Evolutionary conservation across 2,888 invertebrate species (phyloP), one percentile per base, ranked within the genome.

Genomic region (Zeuzera pyrina): DNA sequence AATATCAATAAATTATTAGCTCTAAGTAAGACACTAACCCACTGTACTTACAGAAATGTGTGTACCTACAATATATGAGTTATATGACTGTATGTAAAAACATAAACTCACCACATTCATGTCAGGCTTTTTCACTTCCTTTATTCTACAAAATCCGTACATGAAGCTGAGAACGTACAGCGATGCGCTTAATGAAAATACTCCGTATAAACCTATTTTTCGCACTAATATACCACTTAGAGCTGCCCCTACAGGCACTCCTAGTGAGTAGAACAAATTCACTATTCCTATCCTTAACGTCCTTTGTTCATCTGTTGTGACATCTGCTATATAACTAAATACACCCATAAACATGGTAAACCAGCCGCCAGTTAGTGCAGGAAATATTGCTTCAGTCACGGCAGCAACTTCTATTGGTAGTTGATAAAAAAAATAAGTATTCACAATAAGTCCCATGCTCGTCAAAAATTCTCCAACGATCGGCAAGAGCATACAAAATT

Each of bases 291-390:
- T 93, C 40, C 95, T 77, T 28, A 93, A 81, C 12, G 95, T 95
- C 47, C 95, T 87, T 48, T 90, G 91, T 63, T 94, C 91, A 41
- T 92, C 88, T 2, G 91, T 90, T 2, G 95, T 94, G 10, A 94
- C 91, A 58, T 95, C 94, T 2, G 91, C 93, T 36, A 96, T 91
- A 60, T 95, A 95, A 71, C 93, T 93, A 72, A 95, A 92, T 43
- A 94, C 89, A 12, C 93, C 93, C 93, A 94, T 93, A 50, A 94
- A 89, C 93, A 93, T 93, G 15, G 93, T 93, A 61, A 93, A 92
- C 93, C 93, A 93, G 5, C 93, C 93, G 6, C 93, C 91, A 1
- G 92, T 92, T 4, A 93, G 56, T 0, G 92, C 92, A 2, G 93
- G 93, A 66, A 93, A 93, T 42, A 93, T 84, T 1, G 92, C 91